Conservation (phyloP, 1,140 invertebrate species). For the Diuraphis noxia region DNA sequence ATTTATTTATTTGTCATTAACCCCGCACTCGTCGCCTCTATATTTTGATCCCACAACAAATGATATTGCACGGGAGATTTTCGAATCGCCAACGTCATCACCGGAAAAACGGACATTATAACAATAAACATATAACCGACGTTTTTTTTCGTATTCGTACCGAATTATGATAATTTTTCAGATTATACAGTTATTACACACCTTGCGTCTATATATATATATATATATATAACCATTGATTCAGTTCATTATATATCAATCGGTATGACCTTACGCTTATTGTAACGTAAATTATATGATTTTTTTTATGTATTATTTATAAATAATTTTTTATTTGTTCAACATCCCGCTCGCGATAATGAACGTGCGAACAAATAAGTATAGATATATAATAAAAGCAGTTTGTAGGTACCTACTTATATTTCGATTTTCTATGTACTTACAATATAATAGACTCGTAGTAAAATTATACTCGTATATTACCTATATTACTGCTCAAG, state of each 20-base stretch:
- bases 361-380: not conserved
- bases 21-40: not conserved
- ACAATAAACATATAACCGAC: not conserved
- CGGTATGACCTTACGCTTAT: not conserved
- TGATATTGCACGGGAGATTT: slow-evolving; percentile 1
- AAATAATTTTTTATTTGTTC: not conserved
- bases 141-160: not conserved
- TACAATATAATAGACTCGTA: not conserved
- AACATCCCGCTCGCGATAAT: not conserved
- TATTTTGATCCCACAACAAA: not conserved
- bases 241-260: slow-evolving; percentile 10
- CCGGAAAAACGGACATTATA: slow-evolving; percentile 7
- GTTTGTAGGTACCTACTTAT: not conserved
- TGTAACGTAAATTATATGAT: not conserved
- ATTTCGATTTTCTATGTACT: not conserved
- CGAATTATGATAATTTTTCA: slow-evolving; percentile 1
- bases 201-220: not conserved
- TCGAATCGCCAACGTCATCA: not conserved
- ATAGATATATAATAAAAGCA: not conserved
- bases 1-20: not conserved
- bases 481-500: not conserved
- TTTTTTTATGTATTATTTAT: not conserved
- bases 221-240: not conserved
- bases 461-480: not conserved
- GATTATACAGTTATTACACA: not conserved